Percentiles rank a stretch among this genome's conserved stretches.
Evolutionary conservation across 2,113 vertebrate genomes (phyloP).

Genomic region (Xerus inauris): DNA sequence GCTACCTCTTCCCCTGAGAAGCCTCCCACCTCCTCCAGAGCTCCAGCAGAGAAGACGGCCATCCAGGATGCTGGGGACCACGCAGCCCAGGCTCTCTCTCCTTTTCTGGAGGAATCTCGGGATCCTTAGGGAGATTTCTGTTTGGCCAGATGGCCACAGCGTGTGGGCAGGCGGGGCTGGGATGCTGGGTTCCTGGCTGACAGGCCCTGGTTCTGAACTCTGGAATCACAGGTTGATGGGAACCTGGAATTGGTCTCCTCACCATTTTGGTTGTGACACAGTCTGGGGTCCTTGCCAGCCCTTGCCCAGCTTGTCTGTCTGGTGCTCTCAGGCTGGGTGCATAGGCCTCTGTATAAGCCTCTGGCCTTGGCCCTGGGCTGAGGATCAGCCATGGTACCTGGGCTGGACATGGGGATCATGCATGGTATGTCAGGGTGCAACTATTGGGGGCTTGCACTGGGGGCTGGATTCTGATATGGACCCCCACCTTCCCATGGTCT

Average conservation of each 20-base stretch:
- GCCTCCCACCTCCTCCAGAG: neutral
- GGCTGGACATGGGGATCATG: accelerated
- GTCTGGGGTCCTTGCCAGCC: neutral
- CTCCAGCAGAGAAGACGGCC: neutral
- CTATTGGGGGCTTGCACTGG: accelerated
- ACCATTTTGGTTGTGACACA: neutral
- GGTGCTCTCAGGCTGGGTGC: accelerated
- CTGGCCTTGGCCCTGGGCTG: neutral
- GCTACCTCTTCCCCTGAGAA: conserved; percentile 19
- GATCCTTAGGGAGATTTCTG: neutral
- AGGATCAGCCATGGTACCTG: too few relatives aligned
- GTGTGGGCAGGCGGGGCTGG: neutral
- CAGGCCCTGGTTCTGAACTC: neutral
- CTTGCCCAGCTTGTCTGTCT: neutral
- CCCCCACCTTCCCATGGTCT: neutral
- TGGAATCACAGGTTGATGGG: neutral
- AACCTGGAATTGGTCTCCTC: neutral
- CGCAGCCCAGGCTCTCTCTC: neutral
- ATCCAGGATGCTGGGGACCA: neutral
- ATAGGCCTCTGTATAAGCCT: neutral
- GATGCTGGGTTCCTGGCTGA: neutral
- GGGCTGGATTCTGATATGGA: neutral
- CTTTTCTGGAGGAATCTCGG: neutral
- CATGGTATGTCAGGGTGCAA: neutral
- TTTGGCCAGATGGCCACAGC: neutral